Evolutionary conservation across 1,140 invertebrate genomes (phyloP), one percentile per base, ranked within the genome.

Genomic region (Rhopalosiphum maidis): DNA sequence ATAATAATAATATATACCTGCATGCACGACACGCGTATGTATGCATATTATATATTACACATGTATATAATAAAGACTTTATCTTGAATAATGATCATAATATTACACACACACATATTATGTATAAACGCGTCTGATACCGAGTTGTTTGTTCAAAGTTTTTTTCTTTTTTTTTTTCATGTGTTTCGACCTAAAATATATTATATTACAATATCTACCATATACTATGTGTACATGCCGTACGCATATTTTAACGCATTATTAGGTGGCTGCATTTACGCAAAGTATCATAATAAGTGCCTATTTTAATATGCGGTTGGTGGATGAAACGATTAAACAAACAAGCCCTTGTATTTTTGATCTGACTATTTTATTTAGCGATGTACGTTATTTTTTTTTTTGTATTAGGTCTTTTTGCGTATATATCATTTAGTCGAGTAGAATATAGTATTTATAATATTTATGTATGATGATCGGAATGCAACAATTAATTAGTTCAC

Each of bases 61-160:
- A 18, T 77, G 18, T 77, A 77, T 82, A 82, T 82, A 21, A 82
- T 82, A 37, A 82, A 82, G n/a, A 82, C 77, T 82, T 82, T 82
- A 82, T 82, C 77, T 82, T 35, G 77, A 82, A 82, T 35, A 82
- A 82, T 82, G n/a, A 82, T 82, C 77, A 35, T 37, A 82, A 82
- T 82, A 82, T 82, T 82, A 82, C n/a, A 37, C 55, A 30, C 55
- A 30, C 37, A 37, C 37, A 37, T 37, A 37, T 37, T 37, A 37
- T 37, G 37, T 25, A 55, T 60, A 60, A 15, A 30, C 9, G 55
- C 25, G 30, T 30, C 55, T 30, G 23, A 60, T 60, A 30, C 55
- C 77, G 5, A 82, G n/a, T 35, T 82, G 77, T 82, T 82, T 82
- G 55, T 30, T 60, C 30, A 60, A 15, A 60, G 25, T 30, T 35